phyloP scores from a whole-genome alignment of 2,888 invertebrate genomes.

The Pterostichus madidus region DNA sequence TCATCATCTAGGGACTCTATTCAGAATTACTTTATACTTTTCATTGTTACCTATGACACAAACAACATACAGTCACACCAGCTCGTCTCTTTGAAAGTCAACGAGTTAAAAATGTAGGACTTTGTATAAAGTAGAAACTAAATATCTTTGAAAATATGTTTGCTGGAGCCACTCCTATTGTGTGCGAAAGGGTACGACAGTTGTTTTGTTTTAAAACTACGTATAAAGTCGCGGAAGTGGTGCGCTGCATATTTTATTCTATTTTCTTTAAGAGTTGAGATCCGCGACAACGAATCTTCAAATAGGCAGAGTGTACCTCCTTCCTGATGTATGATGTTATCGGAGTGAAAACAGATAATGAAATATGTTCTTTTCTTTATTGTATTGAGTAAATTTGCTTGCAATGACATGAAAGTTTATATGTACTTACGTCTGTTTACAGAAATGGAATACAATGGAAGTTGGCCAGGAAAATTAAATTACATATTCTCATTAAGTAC shows the following conservation, averaged over 20 bases:
- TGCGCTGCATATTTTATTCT: conserved; percentile 55
- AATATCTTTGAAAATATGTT: conserved; percentile 6
- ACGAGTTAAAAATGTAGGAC: too few species aligned
- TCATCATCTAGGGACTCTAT: too few species aligned
- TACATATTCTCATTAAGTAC: too few species aligned
- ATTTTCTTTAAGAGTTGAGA: conserved; percentile 2
- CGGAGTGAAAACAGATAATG: conserved; percentile 15
- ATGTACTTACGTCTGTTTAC: too few species aligned
- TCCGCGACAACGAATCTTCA: conserved; percentile 20
- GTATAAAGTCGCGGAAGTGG: conserved; percentile 39
- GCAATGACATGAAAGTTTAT: too few species aligned
- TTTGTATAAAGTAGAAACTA: neutral
- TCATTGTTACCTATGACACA: too few species aligned
- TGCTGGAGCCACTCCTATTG: neutral
- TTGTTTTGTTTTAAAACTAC: conserved; percentile 58
- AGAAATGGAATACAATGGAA: too few species aligned
- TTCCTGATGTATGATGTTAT: conserved; percentile 15
- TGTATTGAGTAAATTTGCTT: neutral
- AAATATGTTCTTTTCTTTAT: conserved; percentile 17
- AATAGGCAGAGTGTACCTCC: conserved; percentile 2
- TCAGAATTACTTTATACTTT: too few species aligned
- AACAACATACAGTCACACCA: too few species aligned
- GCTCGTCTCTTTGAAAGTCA: too few species aligned
- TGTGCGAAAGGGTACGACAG: neutral
- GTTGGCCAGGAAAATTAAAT: too few species aligned